Evolutionary conservation across 1,140 invertebrate genomes (phyloP), one percentile per base, ranked within the genome.

Genomic region (Caenorhabditis tropicalis): DNA sequence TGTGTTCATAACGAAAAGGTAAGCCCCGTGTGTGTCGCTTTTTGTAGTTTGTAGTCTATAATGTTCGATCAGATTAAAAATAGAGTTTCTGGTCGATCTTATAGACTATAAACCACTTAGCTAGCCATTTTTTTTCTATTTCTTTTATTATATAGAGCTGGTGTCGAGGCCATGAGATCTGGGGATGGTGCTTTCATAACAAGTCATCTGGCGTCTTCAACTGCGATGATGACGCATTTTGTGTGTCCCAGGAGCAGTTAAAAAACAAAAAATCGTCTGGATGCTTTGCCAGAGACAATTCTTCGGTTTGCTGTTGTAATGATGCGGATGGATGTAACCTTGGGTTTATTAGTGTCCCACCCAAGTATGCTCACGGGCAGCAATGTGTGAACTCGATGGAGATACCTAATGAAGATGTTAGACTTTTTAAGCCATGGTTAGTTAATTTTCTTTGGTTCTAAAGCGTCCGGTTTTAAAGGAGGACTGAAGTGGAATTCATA

Each of bases 121-220:
- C 29, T 3, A 4, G 24, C 39, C 39, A 43, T 43, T 12, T 43
- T 12, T 43, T 12, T 43, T 12, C 3, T 7, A 74, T 12, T 74
- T 74, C 5, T n/a, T n/a, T n/a, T n/a, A n/a, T n/a, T n/a, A n/a
- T n/a, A n/a, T 10, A 84, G 74, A 65, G 83, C 29, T 84, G 48
- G 70, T 84, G 83, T 48, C 21, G 56, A 58, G 83, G 83, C 10
- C 83, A 84, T 27, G 48, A 84, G 7, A 84, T 84, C 53, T 84
- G 83, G 83, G 83, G 83, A 24, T 84, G 83, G 83, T 84, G 83
- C 33, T 84, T 84, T 24, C 83, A 84, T 48, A 84, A 84, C 74
- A 84, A 84, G 74, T 74, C 83, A 51, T 51, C 49, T 58, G 83
- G 83, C 1, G n/a, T 24, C 36, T 84, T 84, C 58, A 80, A 84